A percentile compares a stretch with the other conserved stretches of the same genome.
These are phyloP conservation scores for Hormaphis cornu DNA, from an alignment of 1,140 invertebrate species.

Conservation along the genomic window DNA sequence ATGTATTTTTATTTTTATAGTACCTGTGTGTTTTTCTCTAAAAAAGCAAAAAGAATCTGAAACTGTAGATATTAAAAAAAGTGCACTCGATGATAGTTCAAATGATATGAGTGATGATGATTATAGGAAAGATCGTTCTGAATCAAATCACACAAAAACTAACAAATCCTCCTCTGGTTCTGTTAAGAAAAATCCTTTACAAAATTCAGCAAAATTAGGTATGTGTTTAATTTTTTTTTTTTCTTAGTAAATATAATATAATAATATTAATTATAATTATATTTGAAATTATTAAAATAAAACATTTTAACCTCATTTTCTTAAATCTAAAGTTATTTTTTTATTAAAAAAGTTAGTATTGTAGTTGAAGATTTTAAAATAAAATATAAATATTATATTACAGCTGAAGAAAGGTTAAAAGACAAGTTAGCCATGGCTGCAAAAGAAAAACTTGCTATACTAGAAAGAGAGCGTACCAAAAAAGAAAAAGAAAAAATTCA, in stretches of 20 bases:
- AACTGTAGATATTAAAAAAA: slow-evolving; percentile 41
- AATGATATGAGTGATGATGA: slow-evolving; percentile 46
- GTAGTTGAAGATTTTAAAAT: neutral
- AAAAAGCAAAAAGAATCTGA: slow-evolving; percentile 67
- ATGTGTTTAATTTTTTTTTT: neutral
- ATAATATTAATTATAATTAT: neutral
- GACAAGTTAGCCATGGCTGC: slow-evolving; percentile 31
- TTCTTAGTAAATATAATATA: neutral
- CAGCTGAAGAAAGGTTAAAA: slow-evolving; percentile 33
- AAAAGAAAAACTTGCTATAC: slow-evolving; percentile 33
- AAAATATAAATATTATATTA: neutral
- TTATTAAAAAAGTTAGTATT: no score
- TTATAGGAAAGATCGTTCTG: slow-evolving; percentile 6
- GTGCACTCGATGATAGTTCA: slow-evolving; percentile 52
- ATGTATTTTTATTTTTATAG: slow-evolving; percentile 40
- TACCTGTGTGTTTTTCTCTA: slow-evolving; percentile 69
- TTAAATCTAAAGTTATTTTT: neutral
- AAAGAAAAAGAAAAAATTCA: slow-evolving; percentile 34
- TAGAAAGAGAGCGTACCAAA: slow-evolving; percentile 26
- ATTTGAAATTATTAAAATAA: neutral
- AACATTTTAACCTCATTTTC: neutral
- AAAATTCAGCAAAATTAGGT: slow-evolving; percentile 3
- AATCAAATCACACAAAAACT: slow-evolving; percentile 4
- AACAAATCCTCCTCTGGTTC: neutral
- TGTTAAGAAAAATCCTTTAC: neutral